Evolutionary conservation across 1,140 invertebrate species (phyloP), one percentile per base, ranked within the genome.

Genomic region (Drosophila lacertosa): DNA sequence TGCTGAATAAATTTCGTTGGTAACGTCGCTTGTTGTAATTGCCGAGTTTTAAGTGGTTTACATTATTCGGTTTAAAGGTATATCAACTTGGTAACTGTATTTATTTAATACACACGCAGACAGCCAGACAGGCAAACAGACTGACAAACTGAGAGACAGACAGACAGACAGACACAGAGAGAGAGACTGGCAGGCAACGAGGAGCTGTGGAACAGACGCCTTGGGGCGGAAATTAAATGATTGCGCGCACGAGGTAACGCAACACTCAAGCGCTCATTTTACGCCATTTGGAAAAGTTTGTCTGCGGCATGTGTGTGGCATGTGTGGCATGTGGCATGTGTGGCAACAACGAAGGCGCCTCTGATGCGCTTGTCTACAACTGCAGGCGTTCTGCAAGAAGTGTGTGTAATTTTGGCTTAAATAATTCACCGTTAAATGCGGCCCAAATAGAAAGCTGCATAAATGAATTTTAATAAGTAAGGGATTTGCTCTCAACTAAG

Each of bases 251-350:
- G 81, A 88, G 81, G 81, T 86, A 86, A 82, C 81, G 77, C 82
- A 86, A 88, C 81, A 86, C 81, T 86, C 82, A 86, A 86, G 81
- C 81, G 82, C 81, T 86, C 81, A 86, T 86, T 86, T 86, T 86
- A 86, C 81, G 81, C 81, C 81, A 86, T 86, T 86, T 88, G 80
- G 77, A 81, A 86, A 86, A 86, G 81, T 86, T 86, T 88, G 81
- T 86, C 81, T 88, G 81, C 68, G 67, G 77, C 59, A 71, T 37
- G 59, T 37, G 22, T 42, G 50, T 53, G 18, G 50, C 35, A 39
- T 37, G 47, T n/a, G n/a, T 37, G 22, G 44, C 37, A 40, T 7
- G 37, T 16, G 15, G 37, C 54, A 66, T 53, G 48, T 53, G 48
- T 50, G 60, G 60, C 59, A 53, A 44, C 50, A 37, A 29, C 45